Evolutionary conservation across 2,888 invertebrate genomes (phyloP), one percentile per base, ranked within the genome.

Genomic region (Aleiodes leptofemur): DNA sequence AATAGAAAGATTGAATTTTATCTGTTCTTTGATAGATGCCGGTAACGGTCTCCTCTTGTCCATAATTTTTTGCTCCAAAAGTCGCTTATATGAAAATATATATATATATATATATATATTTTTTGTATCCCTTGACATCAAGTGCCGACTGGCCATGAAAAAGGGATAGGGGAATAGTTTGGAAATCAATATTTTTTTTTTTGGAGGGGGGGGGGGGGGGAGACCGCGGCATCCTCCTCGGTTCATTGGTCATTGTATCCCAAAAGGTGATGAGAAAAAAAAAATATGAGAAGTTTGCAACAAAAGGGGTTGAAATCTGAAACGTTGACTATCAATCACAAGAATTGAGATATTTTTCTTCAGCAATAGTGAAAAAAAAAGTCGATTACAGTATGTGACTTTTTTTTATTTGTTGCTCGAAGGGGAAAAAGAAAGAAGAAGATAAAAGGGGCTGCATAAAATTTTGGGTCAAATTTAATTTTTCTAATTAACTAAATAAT

Each of bases 21-120:
- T 31, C 29, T 51, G 14, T 31, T 14, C 13, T 57, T 23, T 23
- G 6, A 31, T 57, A 9, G 31, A 57, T 64, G 64, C 64, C 64
- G 64, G 48, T 48, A 43, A 34, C 64, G 13, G 11, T 16, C 9
- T 16, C 16, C n/a, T 48, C n/a, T 16, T n/a, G 59, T 0, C 82
- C 84, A 81, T 84, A 83, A 85, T 86, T 82, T 79, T 80, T 82
- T 79, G 81, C 80, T 83, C 78, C 73, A 69, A 13, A 53, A 69
- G 48, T 51, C 11, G 2, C 34, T 53, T 69, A 31, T 7, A 53
- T 23, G 23, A 23, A 1, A 23, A 23, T 23, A 23, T 23, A 1
- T 23, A 23, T 23, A 23, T 23, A 23, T 23, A 23, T 23, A 23
- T 38, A 38, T 38, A 11, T 43, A 9, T 31, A n/a, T 31, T 59